phyloP scores from a whole-genome alignment of 2,113 vertebrate genomes.

The Salvelinus alpinus region DNA sequence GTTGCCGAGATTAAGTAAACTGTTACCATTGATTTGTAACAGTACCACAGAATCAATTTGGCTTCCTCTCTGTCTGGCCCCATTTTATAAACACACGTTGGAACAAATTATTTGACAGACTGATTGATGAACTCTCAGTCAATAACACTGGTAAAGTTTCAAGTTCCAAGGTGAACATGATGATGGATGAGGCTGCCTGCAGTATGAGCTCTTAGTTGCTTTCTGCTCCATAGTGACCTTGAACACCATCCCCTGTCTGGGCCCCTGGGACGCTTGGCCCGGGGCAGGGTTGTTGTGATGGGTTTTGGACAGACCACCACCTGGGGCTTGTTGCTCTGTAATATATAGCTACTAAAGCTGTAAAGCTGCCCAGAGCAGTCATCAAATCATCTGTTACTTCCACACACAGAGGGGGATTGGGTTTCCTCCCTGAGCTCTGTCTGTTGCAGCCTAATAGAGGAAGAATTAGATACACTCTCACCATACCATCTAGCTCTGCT shows the following conservation, averaged over 20 bases:
- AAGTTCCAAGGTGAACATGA: not conserved
- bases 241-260: not conserved
- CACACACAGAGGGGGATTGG: slow-evolving; percentile 25
- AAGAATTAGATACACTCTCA: slow-evolving; percentile 4
- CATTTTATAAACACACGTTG: not conserved
- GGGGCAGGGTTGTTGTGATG: slow-evolving; percentile 31
- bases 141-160: not conserved
- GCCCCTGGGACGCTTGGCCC: slow-evolving; percentile 39
- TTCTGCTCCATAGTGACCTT: slow-evolving; percentile 43
- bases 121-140: not conserved
- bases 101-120: not conserved
- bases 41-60: not conserved
- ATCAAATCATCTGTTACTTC: slow-evolving; percentile 55
- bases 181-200: not conserved
- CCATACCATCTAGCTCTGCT: too few relatives aligned
- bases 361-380: slow-evolving; percentile 38
- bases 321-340: slow-evolving; percentile 46
- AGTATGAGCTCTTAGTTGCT: not conserved
- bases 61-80: not conserved
- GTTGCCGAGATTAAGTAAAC: too few relatives aligned
- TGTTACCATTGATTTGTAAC: not conserved
- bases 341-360: slow-evolving; percentile 47
- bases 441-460: not conserved
- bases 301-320: slow-evolving; percentile 35
- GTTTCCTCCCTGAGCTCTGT: slow-evolving; percentile 5